These are phyloP conservation scores for Sebastes itinus DNA, from an alignment of 2,797 vertebrate species.

Conservation along the genomic window DNA sequence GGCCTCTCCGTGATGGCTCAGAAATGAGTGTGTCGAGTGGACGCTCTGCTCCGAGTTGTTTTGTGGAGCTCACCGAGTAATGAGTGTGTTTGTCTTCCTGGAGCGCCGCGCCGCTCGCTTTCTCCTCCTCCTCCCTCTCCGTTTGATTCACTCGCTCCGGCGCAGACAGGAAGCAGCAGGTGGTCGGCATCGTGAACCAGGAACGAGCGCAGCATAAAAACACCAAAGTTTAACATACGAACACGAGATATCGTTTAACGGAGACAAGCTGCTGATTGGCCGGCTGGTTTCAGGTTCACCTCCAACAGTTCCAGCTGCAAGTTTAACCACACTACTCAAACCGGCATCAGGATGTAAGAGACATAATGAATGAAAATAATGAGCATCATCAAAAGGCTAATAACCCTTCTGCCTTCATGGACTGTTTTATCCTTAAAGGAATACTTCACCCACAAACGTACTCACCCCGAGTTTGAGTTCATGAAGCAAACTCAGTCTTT, in stretches of 20 bases:
- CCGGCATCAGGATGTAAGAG: neutral
- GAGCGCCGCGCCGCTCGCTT: neutral
- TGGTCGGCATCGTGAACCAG: conserved; percentile 2
- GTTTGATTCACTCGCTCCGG: neutral
- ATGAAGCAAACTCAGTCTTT: no score
- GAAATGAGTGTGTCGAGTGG: conserved; percentile 56
- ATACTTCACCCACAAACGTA: no score
- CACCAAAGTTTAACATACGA: neutral
- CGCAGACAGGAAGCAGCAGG: conserved; percentile 26
- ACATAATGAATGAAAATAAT: neutral
- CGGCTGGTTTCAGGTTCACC: neutral
- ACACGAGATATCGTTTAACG: neutral
- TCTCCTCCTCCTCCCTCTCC: neutral
- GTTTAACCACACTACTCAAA: neutral
- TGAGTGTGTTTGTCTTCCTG: conserved; percentile 49
- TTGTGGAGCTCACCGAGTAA: conserved; percentile 34
- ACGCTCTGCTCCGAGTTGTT: conserved; percentile 28
- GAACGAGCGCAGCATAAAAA: neutral
- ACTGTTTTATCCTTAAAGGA: neutral
- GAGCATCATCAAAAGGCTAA: neutral
- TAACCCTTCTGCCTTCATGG: neutral
- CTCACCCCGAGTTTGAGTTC: no score
- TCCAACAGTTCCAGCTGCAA: neutral
- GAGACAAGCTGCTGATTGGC: neutral
- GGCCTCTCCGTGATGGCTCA: conserved; percentile 37